A percentile compares a stretch with the other conserved stretches of the same genome.
These are phyloP conservation scores for Pogoniulus pusillus DNA, from an alignment of 2,797 vertebrate genomes.

Conservation along the genomic window DNA sequence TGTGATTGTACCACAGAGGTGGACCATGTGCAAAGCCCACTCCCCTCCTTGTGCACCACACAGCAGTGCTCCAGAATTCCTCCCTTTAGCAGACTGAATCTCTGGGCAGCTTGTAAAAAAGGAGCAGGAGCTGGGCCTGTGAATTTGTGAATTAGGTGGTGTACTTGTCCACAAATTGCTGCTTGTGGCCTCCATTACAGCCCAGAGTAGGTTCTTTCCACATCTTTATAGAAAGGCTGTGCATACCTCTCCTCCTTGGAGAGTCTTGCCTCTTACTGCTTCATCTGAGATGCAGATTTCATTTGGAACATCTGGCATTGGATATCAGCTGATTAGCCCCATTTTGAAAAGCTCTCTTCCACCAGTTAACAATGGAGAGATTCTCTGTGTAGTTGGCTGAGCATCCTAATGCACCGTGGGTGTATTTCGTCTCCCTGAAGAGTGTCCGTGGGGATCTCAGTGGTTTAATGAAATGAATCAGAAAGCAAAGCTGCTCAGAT, in stretches of 20 bases:
- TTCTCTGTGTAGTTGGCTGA: background rate
- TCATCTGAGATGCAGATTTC: constrained; percentile 15
- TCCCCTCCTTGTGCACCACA: background rate
- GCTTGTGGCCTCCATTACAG: constrained; percentile 25
- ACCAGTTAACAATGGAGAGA: background rate
- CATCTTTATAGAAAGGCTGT: background rate
- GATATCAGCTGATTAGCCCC: constrained; percentile 6
- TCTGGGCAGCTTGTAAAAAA: constrained; percentile 11
- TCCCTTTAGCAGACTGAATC: background rate
- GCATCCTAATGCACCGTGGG: background rate
- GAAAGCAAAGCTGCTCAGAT: background rate
- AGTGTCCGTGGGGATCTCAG: background rate
- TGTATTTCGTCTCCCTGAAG: constrained; percentile 5
- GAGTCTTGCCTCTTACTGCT: background rate
- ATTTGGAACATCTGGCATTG: constrained; percentile 2
- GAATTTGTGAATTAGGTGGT: constrained; percentile 5
- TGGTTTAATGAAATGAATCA: background rate
- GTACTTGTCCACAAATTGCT: constrained; percentile 32
- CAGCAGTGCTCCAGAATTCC: constrained; percentile 16
- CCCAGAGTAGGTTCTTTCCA: constrained; percentile 21
- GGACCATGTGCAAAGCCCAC: background rate
- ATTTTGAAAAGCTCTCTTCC: constrained; percentile 16
- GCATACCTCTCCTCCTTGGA: background rate
- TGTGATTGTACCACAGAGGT: constrained; percentile 2
- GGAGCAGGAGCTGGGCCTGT: background rate